These are phyloP conservation scores for Aphodius granarius DNA, from an alignment of 2,888 invertebrate genomes.

Conservation along the genomic window DNA sequence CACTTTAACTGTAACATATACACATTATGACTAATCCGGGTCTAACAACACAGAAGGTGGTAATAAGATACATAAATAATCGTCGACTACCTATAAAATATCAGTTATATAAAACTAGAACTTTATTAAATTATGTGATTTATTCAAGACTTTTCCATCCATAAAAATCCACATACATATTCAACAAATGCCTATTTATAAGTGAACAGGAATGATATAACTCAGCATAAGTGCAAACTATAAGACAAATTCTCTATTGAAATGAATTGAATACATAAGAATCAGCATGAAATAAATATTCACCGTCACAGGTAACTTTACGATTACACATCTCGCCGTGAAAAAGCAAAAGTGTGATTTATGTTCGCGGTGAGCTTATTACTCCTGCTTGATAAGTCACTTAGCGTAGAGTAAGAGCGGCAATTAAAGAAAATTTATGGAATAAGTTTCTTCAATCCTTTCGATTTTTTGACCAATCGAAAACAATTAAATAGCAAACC, in stretches of 20 bases:
- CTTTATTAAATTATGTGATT: too few relatives aligned
- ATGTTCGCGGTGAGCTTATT: not conserved
- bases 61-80: too few relatives aligned
- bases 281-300: not conserved
- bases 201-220: not conserved
- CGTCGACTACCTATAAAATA: too few relatives aligned
- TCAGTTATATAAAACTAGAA: too few relatives aligned
- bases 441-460: not conserved
- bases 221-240: not conserved
- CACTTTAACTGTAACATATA: too few relatives aligned
- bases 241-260: not conserved
- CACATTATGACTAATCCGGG: too few relatives aligned
- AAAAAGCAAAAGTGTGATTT: constrained; percentile 4
- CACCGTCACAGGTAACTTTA: not conserved
- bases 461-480: constrained; percentile 10
- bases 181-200: not conserved
- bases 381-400: constrained; percentile 7
- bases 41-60: too few relatives aligned
- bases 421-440: constrained; percentile 14
- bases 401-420: constrained; percentile 5
- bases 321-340: not conserved
- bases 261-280: not conserved
- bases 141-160: too few relatives aligned
- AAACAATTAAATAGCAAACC: not conserved
- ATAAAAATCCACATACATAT: not conserved